Percentiles rank a stretch among this genome's conserved stretches.
These are phyloP conservation scores for Bombylius discolor DNA, from an alignment of 2,888 invertebrate species.

Conservation along the genomic window DNA sequence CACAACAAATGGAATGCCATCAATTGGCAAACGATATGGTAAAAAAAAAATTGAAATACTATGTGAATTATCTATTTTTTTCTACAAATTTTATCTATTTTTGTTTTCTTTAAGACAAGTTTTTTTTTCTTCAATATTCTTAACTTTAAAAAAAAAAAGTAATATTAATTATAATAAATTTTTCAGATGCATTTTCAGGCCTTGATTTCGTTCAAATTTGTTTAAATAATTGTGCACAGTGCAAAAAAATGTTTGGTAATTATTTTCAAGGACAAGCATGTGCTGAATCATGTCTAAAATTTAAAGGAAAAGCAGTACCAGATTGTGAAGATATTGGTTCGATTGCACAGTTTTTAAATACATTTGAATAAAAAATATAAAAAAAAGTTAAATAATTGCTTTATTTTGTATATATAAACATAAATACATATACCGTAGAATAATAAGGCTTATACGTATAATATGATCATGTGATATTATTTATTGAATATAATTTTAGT, in stretches of 20 bases:
- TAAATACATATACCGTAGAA: too few relatives aligned
- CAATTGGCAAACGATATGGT: slow-evolving; percentile 33
- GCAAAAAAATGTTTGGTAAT: slow-evolving; percentile 75
- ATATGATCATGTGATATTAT: too few relatives aligned
- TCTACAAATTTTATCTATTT: too few relatives aligned
- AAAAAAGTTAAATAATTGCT: too few relatives aligned
- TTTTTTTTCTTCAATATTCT: too few relatives aligned
- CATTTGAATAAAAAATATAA: slow-evolving; percentile 38
- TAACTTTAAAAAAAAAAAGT: not conserved
- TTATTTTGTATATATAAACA: too few relatives aligned
- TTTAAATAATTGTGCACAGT: slow-evolving; percentile 78
- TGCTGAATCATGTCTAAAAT: slow-evolving; percentile 71
- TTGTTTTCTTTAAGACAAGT: too few relatives aligned
- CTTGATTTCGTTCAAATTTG: slow-evolving; percentile 54
- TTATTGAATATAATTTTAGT: too few relatives aligned
- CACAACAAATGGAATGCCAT: slow-evolving; percentile 23
- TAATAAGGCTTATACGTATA: too few relatives aligned
- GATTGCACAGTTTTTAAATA: slow-evolving; percentile 63
- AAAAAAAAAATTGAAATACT: slow-evolving; percentile 12
- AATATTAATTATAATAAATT: not conserved
- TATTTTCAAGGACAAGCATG: slow-evolving; percentile 79
- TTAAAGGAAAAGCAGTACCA: slow-evolving; percentile 69
- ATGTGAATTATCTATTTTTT: too few relatives aligned
- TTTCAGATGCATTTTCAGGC: slow-evolving; percentile 29
- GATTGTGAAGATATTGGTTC: slow-evolving; percentile 74